phyloP scores from a whole-genome alignment of 2,888 invertebrate species.

The Sarcophaga carnaria region DNA sequence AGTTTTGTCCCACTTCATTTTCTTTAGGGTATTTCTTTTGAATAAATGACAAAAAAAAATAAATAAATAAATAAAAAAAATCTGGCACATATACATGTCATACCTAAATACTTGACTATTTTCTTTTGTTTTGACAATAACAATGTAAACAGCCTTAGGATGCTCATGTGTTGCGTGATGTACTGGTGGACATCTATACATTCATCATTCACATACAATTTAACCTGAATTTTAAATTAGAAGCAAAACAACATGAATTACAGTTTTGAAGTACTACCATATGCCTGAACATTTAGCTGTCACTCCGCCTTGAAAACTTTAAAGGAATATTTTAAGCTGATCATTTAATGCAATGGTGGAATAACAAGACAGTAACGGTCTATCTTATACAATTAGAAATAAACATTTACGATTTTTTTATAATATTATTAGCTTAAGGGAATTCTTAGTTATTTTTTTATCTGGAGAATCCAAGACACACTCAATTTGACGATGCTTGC shows the following conservation, averaged over 20 bases:
- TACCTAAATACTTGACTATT: slow-evolving; percentile 2
- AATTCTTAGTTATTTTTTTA: not conserved
- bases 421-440: not conserved
- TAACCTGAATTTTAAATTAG: not conserved
- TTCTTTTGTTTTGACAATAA: slow-evolving; percentile 46
- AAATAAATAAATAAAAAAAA: too few relatives aligned
- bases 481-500: too few relatives aligned
- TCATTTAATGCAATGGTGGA: not conserved
- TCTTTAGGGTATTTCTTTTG: too few relatives aligned
- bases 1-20: too few relatives aligned
- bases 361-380: not conserved
- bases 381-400: not conserved
- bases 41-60: too few relatives aligned
- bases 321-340: not conserved
- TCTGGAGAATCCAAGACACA: not conserved
- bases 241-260: not conserved
- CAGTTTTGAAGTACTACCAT: not conserved
- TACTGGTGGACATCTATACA: not conserved
- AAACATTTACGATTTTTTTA: not conserved
- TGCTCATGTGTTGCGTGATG: slow-evolving; percentile 12
- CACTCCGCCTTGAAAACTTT: not conserved
- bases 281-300: not conserved
- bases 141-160: slow-evolving; percentile 50
- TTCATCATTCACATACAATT: not conserved
- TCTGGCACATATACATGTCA: too few relatives aligned